These are phyloP conservation scores for Drosophila punjabiensis DNA, from an alignment of 1,140 invertebrate genomes.

Conservation along the genomic window DNA sequence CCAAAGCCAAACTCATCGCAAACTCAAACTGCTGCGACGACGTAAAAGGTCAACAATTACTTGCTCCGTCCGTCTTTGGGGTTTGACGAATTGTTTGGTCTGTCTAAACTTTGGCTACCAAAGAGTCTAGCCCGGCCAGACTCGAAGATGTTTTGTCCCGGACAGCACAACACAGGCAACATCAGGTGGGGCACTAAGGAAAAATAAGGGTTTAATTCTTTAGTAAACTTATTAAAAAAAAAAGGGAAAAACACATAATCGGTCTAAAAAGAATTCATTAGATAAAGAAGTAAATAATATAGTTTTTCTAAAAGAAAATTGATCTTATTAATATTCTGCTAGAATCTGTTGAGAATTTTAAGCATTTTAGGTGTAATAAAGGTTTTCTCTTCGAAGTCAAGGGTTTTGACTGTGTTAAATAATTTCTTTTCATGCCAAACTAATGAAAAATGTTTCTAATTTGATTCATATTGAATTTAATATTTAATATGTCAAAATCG, in stretches of 20 bases:
- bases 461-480: too few species aligned
- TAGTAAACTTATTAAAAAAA: background rate
- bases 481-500: too few species aligned
- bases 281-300: background rate
- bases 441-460: too few species aligned
- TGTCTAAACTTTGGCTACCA: slow-evolving; percentile 83
- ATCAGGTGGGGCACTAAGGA: slow-evolving; percentile 6
- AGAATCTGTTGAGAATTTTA: too few species aligned
- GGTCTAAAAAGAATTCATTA: too few species aligned
- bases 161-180: slow-evolving; percentile 49
- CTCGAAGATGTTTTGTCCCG: slow-evolving; percentile 50
- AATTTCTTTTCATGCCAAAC: too few species aligned
- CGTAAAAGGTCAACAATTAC: slow-evolving; percentile 84
- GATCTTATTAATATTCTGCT: too few species aligned
- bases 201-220: background rate
- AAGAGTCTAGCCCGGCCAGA: slow-evolving; percentile 74
- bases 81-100: slow-evolving; percentile 80
- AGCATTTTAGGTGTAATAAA: too few species aligned
- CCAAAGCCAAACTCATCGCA: slow-evolving; percentile 14
- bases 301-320: too few species aligned
- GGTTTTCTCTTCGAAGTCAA: too few species aligned
- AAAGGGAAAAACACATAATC: too few species aligned
- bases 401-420: too few species aligned
- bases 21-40: slow-evolving; percentile 67
- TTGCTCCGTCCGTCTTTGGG: slow-evolving; percentile 57